Base-by-base conservation (phyloP, 2,888 invertebrate genomes). In the Chrysopilus asiliformis region DNA sequence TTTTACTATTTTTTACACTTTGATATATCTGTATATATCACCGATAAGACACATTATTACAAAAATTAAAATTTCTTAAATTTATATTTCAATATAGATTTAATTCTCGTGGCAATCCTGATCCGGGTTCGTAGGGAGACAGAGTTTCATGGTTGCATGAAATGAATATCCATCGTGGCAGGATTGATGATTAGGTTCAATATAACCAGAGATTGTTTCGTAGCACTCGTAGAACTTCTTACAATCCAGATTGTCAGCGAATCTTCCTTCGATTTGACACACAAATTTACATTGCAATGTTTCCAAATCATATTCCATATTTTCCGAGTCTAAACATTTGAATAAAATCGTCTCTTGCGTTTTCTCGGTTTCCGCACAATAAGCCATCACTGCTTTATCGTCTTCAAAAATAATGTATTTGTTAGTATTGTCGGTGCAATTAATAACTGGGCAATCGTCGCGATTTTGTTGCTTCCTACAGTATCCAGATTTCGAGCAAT, bases 171-270 rank as follows among this genome's bases (percentile, higher is more conserved):
- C 38, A 6, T 15, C 3, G 7, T 32, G 38, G 15, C 38, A 38
- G 8, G 27, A 17, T 8, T 28, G 18, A 15, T 26, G 20, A 4
- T 9, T 27, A 20, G 15, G 32, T 9, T 17, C 2, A 7, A 10
- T 7, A 8, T 18, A 18, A 4, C 4, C n/a, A 4, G 10, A 6
- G 9, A 35, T 36, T 18, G 18, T 20, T 26, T 18, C 14, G 16
- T 28, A 42, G 25, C 42, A 42, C 16, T 42, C 37, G 13, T 42
- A 40, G 12, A 20, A 42, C n/a, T 32, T 34, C 8, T 26, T 13
- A 12, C 42, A 42, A 10, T 40, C 17, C n/a, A 34, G 13, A n/a
- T 30, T 20, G 13, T 42, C 42, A 2, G 20, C 32, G 14, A 32
- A 36, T n/a, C 36, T 26, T 5, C 40, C 42, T 26, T 43, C 40